Evolutionary conservation across 2,797 vertebrate genomes (phyloP).

Genomic region (Sarcophilus harrisii): DNA sequence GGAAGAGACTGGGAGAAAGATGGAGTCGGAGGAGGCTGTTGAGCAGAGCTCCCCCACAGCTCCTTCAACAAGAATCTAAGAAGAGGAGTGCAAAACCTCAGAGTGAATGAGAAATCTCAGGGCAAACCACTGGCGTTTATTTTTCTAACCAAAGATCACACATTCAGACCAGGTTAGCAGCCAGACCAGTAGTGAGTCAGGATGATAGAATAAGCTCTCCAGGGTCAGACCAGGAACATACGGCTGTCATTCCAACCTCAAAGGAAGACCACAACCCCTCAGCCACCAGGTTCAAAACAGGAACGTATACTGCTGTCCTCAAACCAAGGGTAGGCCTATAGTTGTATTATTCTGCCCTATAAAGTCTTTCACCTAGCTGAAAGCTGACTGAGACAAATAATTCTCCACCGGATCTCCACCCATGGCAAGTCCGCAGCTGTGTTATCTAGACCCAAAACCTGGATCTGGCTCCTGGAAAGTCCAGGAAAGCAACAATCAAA

Average conservation of each 20-base stretch:
- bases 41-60: background rate
- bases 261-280: background rate
- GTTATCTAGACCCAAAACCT: background rate
- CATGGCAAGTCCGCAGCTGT: background rate
- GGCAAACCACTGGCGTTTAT: background rate
- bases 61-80: background rate
- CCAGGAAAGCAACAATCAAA: background rate
- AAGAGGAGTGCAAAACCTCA: background rate
- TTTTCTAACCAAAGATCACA: background rate
- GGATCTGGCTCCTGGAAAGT: background rate
- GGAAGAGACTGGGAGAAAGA: background rate
- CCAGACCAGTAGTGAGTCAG: background rate
- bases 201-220: background rate
- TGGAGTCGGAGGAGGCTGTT: background rate
- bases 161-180: background rate
- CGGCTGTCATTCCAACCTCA: background rate
- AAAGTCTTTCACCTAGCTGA: background rate
- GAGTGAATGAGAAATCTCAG: background rate
- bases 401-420: background rate
- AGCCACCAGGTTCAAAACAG: background rate
- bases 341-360: background rate
- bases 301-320: background rate
- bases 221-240: background rate
- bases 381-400: background rate
- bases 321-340: background rate